These are phyloP conservation scores for Uropetala carovei DNA, from an alignment of 2,888 invertebrate genomes.

Conservation along the genomic window DNA sequence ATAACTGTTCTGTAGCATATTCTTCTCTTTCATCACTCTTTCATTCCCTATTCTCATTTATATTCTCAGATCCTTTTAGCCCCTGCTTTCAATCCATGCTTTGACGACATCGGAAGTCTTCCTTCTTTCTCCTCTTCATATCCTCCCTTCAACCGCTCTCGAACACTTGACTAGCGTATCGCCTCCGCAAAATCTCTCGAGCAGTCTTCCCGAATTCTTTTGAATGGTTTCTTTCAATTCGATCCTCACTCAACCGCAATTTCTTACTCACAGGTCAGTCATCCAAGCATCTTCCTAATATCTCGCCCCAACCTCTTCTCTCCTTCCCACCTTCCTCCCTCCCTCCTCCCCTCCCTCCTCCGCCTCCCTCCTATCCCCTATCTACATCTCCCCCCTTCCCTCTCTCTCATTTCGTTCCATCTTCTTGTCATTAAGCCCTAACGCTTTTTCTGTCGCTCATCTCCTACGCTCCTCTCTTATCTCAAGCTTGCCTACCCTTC, in stretches of 20 bases:
- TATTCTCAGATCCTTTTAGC: neutral
- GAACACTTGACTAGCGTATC: neutral
- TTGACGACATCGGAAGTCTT: conserved; percentile 17
- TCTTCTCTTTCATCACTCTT: too few species aligned
- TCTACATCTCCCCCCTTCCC: neutral
- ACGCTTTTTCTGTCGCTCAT: neutral
- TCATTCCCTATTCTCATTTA: neutral
- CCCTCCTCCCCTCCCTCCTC: neutral
- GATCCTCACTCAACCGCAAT: conserved; percentile 54
- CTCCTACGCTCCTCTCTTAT: neutral
- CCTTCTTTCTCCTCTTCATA: neutral
- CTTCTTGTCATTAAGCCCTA: conserved; percentile 47
- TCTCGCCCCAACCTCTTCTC: neutral
- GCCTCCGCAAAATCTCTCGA: neutral
- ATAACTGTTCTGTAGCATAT: too few species aligned
- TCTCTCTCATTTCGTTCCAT: conserved; percentile 27
- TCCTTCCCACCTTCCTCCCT: neutral
- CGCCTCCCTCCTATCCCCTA: neutral
- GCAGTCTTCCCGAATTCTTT: conserved; percentile 49
- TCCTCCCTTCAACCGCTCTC: neutral
- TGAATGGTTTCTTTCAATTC: conserved; percentile 32
- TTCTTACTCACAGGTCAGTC: conserved; percentile 40
- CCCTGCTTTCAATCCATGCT: conserved; percentile 36
- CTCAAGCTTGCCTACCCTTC: too few species aligned
- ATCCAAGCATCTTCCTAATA: conserved; percentile 33